Percentiles rank a stretch among this genome's conserved stretches.
Evolutionary conservation across 2,797 vertebrate species (phyloP).

Genomic region (Chromobotia macracanthus): DNA sequence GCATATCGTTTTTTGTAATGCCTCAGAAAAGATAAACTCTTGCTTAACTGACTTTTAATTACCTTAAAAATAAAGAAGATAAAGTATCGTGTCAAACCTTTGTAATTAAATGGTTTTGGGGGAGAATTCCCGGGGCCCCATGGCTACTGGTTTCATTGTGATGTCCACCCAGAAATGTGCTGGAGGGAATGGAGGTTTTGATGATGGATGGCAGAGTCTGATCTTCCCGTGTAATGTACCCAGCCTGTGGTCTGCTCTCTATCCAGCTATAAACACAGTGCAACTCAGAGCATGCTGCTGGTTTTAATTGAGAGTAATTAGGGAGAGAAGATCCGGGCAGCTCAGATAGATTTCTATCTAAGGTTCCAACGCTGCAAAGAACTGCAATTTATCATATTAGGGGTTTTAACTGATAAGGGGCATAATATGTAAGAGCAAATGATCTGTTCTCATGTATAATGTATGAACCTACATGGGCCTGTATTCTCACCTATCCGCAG

Average conservation of each 20-base stretch:
- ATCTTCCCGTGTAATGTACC: constrained; percentile 37
- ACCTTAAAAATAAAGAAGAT: background rate
- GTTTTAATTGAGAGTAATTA: constrained; percentile 20
- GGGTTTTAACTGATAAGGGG: background rate
- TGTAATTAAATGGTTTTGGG: constrained; percentile 17
- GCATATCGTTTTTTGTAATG: background rate
- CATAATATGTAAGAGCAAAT: background rate
- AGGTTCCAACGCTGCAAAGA: background rate
- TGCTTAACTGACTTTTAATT: constrained; percentile 36
- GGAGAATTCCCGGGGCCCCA: background rate
- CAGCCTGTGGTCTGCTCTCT: constrained; percentile 25
- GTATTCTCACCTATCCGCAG: background rate
- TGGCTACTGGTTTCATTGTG: background rate
- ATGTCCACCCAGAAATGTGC: constrained; percentile 25
- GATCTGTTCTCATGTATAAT: background rate
- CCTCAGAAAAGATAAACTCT: background rate
- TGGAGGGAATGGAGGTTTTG: constrained; percentile 14
- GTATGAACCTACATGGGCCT: background rate
- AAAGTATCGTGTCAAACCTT: background rate
- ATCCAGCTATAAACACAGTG: background rate
- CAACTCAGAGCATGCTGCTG: background rate
- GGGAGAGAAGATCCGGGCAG: background rate
- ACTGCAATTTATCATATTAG: constrained; percentile 4
- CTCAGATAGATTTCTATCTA: constrained; percentile 6
- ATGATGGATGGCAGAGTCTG: constrained; percentile 41